Conservation (phyloP, 2,113 vertebrate genomes). For the Limanda limanda region DNA sequence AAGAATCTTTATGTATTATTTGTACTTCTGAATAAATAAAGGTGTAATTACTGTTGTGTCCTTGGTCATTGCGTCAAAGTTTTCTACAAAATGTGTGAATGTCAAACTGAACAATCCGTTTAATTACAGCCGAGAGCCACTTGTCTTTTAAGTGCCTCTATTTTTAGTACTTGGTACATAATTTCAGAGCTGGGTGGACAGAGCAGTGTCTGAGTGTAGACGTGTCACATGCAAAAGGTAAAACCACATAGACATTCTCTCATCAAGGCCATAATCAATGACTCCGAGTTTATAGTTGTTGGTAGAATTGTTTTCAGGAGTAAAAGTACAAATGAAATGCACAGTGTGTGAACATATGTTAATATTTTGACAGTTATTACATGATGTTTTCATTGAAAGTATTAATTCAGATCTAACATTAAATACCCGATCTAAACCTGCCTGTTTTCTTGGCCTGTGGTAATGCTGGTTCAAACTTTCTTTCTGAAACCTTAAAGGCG, state of each 20-base stretch:
- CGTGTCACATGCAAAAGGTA: not conserved
- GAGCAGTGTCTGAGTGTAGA: constrained; percentile 1
- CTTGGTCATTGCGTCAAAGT: not conserved
- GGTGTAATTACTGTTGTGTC: constrained; percentile 15
- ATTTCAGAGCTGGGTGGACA: not conserved
- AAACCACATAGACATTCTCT: not conserved
- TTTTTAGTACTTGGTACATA: constrained; percentile 25
- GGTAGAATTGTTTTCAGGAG: no score
- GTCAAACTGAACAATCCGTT: not conserved
- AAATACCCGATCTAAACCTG: no score
- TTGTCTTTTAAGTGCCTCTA: constrained; percentile 5
- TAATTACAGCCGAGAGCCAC: constrained; percentile 1
- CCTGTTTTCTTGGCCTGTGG: no score
- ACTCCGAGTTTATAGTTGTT: not conserved
- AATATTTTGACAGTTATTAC: no score
- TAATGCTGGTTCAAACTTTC: no score
- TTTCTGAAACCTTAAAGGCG: no score
- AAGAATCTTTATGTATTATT: constrained; percentile 26
- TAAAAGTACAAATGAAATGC: not conserved
- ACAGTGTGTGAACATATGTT: no score
- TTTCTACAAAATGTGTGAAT: not conserved
- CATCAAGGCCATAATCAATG: not conserved
- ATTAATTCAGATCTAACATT: no score
- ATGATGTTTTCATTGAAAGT: not conserved
- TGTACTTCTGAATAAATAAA: constrained; percentile 47